Conservation (phyloP, 2,797 vertebrate genomes). For the Sylvilagus floridanus region DNA sequence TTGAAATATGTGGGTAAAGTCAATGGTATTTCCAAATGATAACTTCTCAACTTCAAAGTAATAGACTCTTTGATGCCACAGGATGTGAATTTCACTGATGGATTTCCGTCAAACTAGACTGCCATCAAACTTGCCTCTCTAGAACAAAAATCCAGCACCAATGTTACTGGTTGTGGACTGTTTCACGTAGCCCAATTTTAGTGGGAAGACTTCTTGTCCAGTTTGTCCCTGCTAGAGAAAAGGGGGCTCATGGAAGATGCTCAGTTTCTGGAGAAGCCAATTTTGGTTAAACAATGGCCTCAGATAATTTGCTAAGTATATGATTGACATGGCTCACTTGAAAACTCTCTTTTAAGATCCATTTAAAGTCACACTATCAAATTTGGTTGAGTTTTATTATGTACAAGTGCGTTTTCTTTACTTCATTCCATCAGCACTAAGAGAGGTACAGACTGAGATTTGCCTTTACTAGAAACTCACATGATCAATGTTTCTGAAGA, state of each 20-base stretch:
- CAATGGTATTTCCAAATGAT: not conserved
- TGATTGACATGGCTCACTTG: constrained; percentile 24
- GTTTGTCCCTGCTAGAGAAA: constrained; percentile 41
- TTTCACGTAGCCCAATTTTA: constrained; percentile 25
- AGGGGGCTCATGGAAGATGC: not conserved
- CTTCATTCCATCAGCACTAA: not conserved
- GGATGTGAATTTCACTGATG: constrained; percentile 46
- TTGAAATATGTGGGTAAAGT: not conserved
- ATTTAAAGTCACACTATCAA: constrained; percentile 26
- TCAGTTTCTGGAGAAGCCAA: constrained; percentile 34
- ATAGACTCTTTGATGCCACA: constrained; percentile 36
- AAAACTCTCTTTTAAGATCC: constrained; percentile 41
- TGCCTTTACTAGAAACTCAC: constrained; percentile 50
- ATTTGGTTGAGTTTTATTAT: constrained; percentile 48
- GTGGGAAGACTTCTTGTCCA: constrained; percentile 24
- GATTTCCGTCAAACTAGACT: constrained; percentile 29
- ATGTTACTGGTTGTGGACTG: not conserved
- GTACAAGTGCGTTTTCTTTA: constrained; percentile 40
- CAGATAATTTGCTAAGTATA: not conserved
- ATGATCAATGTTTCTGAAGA: constrained; percentile 58
- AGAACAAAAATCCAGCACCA: constrained; percentile 39
- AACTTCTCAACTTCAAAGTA: constrained; percentile 45
- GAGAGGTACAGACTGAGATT: constrained; percentile 39
- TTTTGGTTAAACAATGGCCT: constrained; percentile 21
- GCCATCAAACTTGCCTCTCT: constrained; percentile 37